Percentiles rank a stretch among this genome's conserved stretches.
Conservation (phyloP, 2,113 vertebrate species). For the Labeo rohita region DNA sequence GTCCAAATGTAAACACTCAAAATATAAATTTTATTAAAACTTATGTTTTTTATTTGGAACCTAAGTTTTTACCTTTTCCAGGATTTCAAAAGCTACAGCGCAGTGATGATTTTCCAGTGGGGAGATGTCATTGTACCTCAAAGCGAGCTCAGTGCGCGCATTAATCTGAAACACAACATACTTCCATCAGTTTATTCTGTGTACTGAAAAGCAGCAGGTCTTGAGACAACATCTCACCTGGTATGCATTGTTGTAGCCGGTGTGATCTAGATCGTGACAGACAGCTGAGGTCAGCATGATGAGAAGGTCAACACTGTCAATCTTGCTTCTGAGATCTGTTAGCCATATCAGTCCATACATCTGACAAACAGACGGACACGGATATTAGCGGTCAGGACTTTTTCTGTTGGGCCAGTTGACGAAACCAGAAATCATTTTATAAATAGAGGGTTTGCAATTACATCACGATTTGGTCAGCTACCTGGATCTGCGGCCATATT, state of each 20-base stretch:
- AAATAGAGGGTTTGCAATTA: too few relatives aligned
- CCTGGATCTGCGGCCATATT: too few relatives aligned
- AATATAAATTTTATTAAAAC: not conserved
- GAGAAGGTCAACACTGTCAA: conserved; percentile 76
- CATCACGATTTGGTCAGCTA: too few relatives aligned
- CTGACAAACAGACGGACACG: conserved; percentile 58
- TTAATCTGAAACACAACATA: conserved; percentile 72
- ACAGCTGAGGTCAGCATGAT: conserved; percentile 80
- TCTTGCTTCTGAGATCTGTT: conserved; percentile 76
- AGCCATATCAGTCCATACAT: conserved; percentile 84
- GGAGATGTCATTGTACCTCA: conserved; percentile 83
- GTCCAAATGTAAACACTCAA: not conserved
- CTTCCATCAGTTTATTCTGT: not conserved
- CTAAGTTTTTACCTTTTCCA: conserved; percentile 71
- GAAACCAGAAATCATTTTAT: not conserved
- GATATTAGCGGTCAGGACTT: not conserved
- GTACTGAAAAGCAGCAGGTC: not conserved
- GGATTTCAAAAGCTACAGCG: conserved; percentile 78
- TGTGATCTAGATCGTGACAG: conserved; percentile 82
- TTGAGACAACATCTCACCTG: conserved; percentile 65
- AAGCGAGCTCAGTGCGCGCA: conserved; percentile 78
- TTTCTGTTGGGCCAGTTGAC: not conserved
- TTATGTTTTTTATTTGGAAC: not conserved
- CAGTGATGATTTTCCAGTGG: conserved; percentile 83
- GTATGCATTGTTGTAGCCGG: conserved; percentile 82